Conservation (phyloP, 2,888 invertebrate genomes). For the Gryllus longicercus region DNA sequence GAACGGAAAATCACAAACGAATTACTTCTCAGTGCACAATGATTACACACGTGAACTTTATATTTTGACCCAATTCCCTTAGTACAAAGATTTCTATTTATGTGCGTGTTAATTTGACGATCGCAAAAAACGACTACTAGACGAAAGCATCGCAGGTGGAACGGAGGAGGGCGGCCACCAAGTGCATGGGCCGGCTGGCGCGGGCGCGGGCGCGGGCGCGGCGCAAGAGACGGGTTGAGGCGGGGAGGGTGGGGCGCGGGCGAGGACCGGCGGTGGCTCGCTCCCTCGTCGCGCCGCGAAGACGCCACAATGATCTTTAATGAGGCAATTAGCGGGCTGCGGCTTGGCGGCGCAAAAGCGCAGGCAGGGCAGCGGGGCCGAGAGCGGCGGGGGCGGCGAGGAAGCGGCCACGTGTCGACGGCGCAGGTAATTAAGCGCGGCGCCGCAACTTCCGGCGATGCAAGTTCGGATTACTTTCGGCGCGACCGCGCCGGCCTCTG, state of each 20-base stretch:
- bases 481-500: background rate
- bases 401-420: slow-evolving; percentile 2
- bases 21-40: too few relatives aligned
- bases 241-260: background rate
- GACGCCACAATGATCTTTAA: slow-evolving; percentile 7
- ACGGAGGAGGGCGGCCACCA: background rate
- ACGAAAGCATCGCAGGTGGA: background rate
- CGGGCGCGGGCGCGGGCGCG: background rate
- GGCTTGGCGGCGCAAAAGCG: background rate
- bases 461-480: background rate
- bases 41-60: too few relatives aligned
- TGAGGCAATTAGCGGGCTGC: slow-evolving; percentile 3
- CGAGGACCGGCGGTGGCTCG: background rate
- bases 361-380: background rate
- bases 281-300: background rate
- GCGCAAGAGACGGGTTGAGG: background rate
- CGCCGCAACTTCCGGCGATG: background rate
- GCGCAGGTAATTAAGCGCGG: slow-evolving; percentile 11
- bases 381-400: background rate
- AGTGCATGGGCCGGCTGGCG: too few relatives aligned
- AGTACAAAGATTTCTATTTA: background rate
- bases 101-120: background rate
- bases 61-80: background rate
- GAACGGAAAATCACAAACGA: too few relatives aligned
- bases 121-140: background rate